phyloP scores from a whole-genome alignment of 2,113 vertebrate genomes.

The Tamias sibiricus region DNA sequence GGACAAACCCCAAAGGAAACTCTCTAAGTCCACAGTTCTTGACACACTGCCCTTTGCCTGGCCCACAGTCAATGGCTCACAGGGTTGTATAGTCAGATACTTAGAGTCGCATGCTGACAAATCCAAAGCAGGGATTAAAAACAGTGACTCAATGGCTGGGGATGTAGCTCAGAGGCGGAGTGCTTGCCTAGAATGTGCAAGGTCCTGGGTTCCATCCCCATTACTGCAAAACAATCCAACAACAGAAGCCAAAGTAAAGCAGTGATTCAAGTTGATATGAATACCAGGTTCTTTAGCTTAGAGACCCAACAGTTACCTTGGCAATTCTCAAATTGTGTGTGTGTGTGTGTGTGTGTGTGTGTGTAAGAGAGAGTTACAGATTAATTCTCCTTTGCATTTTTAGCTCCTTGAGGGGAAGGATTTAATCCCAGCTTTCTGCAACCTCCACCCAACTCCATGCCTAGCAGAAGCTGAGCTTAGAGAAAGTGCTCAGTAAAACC shows the following conservation, averaged over 20 bases:
- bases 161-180: not conserved
- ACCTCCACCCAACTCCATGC: not conserved
- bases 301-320: not conserved
- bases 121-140: not conserved
- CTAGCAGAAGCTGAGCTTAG: not conserved
- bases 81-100: not conserved
- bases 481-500: not conserved
- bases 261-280: not conserved
- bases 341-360: too few relatives aligned
- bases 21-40: not conserved
- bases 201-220: not conserved
- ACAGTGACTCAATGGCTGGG: not conserved
- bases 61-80: not conserved
- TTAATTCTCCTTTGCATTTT: not conserved
- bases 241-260: not conserved
- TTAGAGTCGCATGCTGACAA: not conserved
- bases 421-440: not conserved
- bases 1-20: not conserved
- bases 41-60: rapidly evolving
- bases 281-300: not conserved
- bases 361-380: not conserved
- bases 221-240: not conserved
- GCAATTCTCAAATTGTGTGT: not conserved
- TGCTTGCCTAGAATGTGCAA: not conserved
- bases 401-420: not conserved